These are phyloP conservation scores for Rhadina sibilatrix DNA, from an alignment of 2,113 vertebrate genomes.

Conservation along the genomic window DNA sequence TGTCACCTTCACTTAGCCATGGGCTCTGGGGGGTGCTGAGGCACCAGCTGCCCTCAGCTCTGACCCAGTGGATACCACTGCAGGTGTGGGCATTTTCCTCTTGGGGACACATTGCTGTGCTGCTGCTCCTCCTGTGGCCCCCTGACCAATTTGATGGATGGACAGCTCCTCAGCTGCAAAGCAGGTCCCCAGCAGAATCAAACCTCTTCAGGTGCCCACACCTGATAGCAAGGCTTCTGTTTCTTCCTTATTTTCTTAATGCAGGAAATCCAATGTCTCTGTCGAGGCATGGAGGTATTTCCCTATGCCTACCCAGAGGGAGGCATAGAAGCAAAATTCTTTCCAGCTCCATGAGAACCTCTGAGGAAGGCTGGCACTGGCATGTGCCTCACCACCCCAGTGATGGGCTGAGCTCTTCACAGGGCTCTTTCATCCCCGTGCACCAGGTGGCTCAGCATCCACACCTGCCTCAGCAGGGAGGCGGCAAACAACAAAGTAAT, in stretches of 20 bases:
- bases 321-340: background rate
- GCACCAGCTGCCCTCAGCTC: background rate
- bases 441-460: background rate
- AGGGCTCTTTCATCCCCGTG: background rate
- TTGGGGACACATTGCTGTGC: background rate
- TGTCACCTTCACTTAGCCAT: background rate
- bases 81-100: background rate
- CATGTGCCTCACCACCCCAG: background rate
- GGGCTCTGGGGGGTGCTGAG: background rate
- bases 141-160: background rate
- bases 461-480: background rate
- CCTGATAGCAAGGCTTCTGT: background rate
- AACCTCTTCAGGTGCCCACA: background rate
- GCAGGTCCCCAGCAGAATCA: background rate
- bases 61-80: background rate
- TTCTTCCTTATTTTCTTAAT: background rate
- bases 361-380: background rate
- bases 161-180: background rate
- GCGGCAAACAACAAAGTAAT: background rate
- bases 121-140: background rate
- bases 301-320: background rate
- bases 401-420: background rate
- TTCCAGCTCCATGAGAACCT: background rate
- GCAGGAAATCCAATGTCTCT: background rate
- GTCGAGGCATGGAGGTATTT: rapidly evolving